Conservation (phyloP, 2,113 vertebrate species). For the Gallinago jamesoni region DNA sequence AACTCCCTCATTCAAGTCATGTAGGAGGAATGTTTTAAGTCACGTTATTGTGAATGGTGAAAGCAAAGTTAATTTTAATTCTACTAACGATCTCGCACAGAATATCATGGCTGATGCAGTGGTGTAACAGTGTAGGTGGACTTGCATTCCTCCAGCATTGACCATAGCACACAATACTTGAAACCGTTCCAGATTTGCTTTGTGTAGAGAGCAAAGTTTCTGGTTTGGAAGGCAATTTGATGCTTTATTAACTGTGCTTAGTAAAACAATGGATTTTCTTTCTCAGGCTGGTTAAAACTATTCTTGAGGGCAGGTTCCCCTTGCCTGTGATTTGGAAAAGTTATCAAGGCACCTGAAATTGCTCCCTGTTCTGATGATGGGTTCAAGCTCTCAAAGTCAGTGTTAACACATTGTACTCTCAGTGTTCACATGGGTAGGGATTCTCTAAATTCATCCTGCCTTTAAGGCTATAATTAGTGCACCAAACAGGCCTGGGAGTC, state of each 20-base stretch:
- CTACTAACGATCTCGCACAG: background rate
- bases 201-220: background rate
- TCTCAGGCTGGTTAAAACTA: background rate
- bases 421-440: background rate
- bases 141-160: background rate
- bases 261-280: background rate
- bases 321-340: background rate
- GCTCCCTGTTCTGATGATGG: background rate
- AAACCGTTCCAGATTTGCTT: background rate
- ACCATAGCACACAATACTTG: background rate
- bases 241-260: background rate
- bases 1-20: background rate
- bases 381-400: background rate
- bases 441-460: background rate
- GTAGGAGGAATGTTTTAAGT: background rate
- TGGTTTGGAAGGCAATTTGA: background rate
- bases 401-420: background rate
- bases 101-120: background rate
- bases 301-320: background rate
- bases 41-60: background rate
- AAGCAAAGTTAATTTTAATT: background rate
- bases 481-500: background rate
- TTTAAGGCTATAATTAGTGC: constrained; percentile 4
- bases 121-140: background rate
- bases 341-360: constrained; percentile 2